Base-by-base conservation (phyloP, 2,113 vertebrate species). In the Melanerpes aurifrons region DNA sequence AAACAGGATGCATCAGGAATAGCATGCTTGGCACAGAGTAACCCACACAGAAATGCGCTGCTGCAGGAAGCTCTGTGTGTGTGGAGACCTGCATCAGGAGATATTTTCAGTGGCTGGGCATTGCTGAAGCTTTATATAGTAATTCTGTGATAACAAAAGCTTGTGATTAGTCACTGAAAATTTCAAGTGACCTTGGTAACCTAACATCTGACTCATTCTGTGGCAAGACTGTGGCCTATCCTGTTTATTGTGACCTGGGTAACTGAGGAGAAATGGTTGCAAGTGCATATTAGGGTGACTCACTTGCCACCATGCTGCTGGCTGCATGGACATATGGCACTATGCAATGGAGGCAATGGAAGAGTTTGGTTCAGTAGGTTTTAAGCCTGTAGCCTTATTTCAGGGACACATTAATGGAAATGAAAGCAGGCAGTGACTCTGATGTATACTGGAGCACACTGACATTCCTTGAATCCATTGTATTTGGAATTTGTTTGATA, bases 1-100 rank as follows among this genome's bases (percentile, higher is more conserved):
- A 92, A 86, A 35, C 93, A 91, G 92, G 92, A 91, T 70, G 82
- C 71, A 40, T 79, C 78, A 50, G 93, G 71, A 89, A 76, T 62
- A 92, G 82, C 54, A 28, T 0, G 1, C 87, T 62, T 26, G 11
- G 67, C 22, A 5, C 87, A 16, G 76, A 43, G 85, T 10, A 47
- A 50, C 57, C 68, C 74, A 4, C 56, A 13, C 26, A 21, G 50
- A 66, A 72, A 9, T 2, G 14, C 2, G 4, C 63, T 40, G 75
- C 82, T 0, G 0, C 85, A 59, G 92, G 89, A 73, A 82, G 79
- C 32, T 7, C 0, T 12, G 22, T 31, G 45, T 68, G 66, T 68
- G 43, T 1, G 0, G 45, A 29, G 40, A 50, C 50, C 78, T 28
- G 43, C 43, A 20, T 43, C 10, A 0, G 4, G 0, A 29, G 80